Conservation (phyloP, 2,888 invertebrate genomes). For the Sarcophaga subvicina region DNA sequence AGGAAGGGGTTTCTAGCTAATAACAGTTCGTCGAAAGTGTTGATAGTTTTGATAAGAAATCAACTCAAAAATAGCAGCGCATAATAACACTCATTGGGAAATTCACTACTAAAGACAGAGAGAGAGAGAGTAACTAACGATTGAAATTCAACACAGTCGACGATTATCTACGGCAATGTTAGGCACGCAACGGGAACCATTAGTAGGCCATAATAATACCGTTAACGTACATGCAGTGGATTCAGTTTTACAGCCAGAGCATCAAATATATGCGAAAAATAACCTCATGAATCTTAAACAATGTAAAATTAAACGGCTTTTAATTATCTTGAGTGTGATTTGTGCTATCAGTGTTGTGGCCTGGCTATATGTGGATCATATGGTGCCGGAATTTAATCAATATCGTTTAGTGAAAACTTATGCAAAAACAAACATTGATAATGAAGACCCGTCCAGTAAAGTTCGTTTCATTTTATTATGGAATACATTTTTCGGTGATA, state of each 20-base stretch:
- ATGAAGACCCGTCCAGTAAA: neutral
- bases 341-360: slow-evolving; percentile 82
- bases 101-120: neutral
- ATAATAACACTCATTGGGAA: neutral
- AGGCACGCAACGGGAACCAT: slow-evolving; percentile 51
- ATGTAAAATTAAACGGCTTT: slow-evolving; percentile 45
- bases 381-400: slow-evolving; percentile 76
- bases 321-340: slow-evolving; percentile 41
- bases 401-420: slow-evolving; percentile 72
- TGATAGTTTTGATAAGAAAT: slow-evolving; percentile 45
- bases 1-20: slow-evolving; percentile 6
- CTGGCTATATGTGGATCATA: slow-evolving; percentile 70
- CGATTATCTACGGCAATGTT: slow-evolving; percentile 44
- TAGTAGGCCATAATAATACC: slow-evolving; percentile 41
- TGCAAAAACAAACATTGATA: neutral
- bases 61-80: slow-evolving; percentile 6
- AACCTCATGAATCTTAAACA: slow-evolving; percentile 23
- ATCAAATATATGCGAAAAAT: neutral
- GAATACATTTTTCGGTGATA: slow-evolving; percentile 78
- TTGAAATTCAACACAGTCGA: slow-evolving; percentile 38
- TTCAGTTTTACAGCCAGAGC: slow-evolving; percentile 11
- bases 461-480: slow-evolving; percentile 77
- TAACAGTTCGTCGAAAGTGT: slow-evolving; percentile 1
- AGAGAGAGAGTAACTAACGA: neutral
- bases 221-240: slow-evolving; percentile 1